Evolutionary conservation across 2,888 invertebrate genomes (phyloP).

Genomic region (Yponomeuta plumbellus): DNA sequence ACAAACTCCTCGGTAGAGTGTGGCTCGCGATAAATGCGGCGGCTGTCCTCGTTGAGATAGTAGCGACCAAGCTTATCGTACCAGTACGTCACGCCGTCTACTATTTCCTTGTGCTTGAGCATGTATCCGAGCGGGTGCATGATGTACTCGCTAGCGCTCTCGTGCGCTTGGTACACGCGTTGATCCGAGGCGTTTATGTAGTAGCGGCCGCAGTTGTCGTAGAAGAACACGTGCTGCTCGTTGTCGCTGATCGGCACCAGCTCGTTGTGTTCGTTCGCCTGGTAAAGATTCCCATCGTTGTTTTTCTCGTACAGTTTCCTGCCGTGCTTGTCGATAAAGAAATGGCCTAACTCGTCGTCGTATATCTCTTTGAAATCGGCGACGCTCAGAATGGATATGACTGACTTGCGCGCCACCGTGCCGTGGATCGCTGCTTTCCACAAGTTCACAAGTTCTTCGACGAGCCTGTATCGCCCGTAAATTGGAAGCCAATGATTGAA

Average conservation of each 20-base stretch:
- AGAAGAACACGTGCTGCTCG: constrained; percentile 34
- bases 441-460: constrained; percentile 30
- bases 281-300: constrained; percentile 28
- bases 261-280: constrained; percentile 31
- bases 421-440: constrained; percentile 32
- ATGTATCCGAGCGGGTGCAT: constrained; percentile 27
- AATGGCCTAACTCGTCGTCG: constrained; percentile 32
- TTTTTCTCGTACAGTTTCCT: constrained; percentile 33
- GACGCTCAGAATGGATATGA: constrained; percentile 36
- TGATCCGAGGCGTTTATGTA: constrained; percentile 25
- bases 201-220: constrained; percentile 39
- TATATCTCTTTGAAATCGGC: constrained; percentile 31
- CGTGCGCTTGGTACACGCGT: constrained; percentile 32
- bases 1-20: constrained; percentile 28
- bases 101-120: constrained; percentile 31
- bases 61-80: constrained; percentile 37
- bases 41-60: constrained; percentile 27
- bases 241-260: constrained; percentile 33
- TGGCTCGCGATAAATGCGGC: constrained; percentile 30
- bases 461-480: constrained; percentile 32
- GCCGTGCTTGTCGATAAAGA: constrained; percentile 33
- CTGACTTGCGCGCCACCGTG: constrained; percentile 26
- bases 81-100: constrained; percentile 29
- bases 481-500: constrained; percentile 38
- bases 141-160: constrained; percentile 33